A percentile compares a stretch with the other conserved stretches of the same genome.
phyloP scores from a whole-genome alignment of 1,140 invertebrate species.

The Araneus ventricosus region DNA sequence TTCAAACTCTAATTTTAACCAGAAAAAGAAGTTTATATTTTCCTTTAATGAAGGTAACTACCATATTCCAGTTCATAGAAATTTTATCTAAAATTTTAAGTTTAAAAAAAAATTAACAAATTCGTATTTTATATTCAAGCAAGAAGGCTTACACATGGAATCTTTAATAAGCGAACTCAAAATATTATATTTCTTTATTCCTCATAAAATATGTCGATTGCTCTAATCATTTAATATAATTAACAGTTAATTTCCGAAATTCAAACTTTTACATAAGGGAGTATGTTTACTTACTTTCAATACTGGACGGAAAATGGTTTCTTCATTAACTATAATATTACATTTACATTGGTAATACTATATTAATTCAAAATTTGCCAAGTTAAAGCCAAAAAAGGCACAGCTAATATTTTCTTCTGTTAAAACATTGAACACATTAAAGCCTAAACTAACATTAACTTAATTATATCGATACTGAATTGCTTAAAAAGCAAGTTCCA shows the following conservation, averaged over 20 bases:
- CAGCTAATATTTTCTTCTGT: background rate
- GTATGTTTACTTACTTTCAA: conserved; percentile 36
- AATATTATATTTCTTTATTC: too few species aligned
- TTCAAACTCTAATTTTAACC: background rate
- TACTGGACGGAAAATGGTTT: conserved; percentile 62
- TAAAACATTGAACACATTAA: background rate
- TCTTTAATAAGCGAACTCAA: too few species aligned
- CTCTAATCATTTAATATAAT: too few species aligned
- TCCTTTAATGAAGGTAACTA: too few species aligned
- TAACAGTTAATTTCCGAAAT: too few species aligned
- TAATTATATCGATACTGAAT: background rate
- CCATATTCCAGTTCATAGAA: too few species aligned
- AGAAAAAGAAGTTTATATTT: too few species aligned
- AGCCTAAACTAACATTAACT: background rate
- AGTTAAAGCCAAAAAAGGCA: conserved; percentile 69
- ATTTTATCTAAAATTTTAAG: too few species aligned
- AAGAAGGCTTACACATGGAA: too few species aligned
- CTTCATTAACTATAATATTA: conserved; percentile 14
- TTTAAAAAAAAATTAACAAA: too few species aligned
- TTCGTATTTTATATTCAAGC: too few species aligned
- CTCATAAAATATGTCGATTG: too few species aligned
- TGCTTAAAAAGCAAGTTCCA: background rate
- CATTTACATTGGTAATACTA: background rate
- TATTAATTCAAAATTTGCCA: conserved; percentile 60
- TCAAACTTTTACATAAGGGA: background rate